A percentile compares a stretch with the other conserved stretches of the same genome.
These are phyloP conservation scores for Brachionus calyciflorus DNA, from an alignment of 1,140 invertebrate species.

Conservation along the genomic window DNA sequence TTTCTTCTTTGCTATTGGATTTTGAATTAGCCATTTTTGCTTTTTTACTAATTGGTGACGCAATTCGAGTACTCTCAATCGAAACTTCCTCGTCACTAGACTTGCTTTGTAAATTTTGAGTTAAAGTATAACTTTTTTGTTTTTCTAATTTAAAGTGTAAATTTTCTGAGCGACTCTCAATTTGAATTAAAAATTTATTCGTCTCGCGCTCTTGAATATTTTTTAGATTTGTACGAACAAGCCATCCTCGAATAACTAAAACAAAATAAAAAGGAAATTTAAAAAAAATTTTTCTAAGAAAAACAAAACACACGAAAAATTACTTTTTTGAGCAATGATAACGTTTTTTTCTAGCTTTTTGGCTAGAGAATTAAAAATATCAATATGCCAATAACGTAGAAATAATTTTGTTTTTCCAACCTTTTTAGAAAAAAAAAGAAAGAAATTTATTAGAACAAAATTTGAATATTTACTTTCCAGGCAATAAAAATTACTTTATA, in stretches of 20 bases:
- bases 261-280: background rate
- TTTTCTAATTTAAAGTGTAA: background rate
- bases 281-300: background rate
- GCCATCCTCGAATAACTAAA: conserved; percentile 39
- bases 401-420: conserved; percentile 45
- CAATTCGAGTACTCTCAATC: background rate
- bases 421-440: background rate
- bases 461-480: background rate
- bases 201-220: conserved; percentile 12
- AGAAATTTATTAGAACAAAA: background rate
- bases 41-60: conserved; percentile 2
- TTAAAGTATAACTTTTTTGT: background rate
- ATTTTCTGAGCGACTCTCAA: conserved; percentile 9
- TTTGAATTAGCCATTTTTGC: background rate
- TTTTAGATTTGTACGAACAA: conserved; percentile 36
- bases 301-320: background rate
- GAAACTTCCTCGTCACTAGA: conserved; percentile 17
- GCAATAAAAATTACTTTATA: conserved; percentile 33
- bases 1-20: background rate
- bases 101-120: background rate
- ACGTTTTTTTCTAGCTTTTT: conserved; percentile 44
- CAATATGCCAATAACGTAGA: conserved; percentile 45
- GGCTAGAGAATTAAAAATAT: conserved; percentile 34
- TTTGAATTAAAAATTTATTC: conserved; percentile 27
- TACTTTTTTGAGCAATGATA: conserved; percentile 40